Percentiles rank a stretch among this genome's conserved stretches.
Evolutionary conservation across 1,140 invertebrate genomes (phyloP).

Genomic region (Drosophila repletoides): DNA sequence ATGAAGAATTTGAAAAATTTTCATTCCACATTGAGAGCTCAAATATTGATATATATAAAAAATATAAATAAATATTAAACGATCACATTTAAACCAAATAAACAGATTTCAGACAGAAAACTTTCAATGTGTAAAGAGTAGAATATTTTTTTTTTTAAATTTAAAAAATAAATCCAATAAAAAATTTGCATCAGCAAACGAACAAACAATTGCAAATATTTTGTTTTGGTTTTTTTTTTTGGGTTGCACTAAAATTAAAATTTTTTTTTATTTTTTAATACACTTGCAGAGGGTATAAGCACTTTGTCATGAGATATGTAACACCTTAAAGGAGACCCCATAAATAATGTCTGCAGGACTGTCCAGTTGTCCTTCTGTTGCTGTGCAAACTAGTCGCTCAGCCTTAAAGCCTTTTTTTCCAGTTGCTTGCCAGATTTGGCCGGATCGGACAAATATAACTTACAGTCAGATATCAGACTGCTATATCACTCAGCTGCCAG

Average conservation of each 20-base stretch:
- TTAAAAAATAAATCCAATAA: slow-evolving; percentile 20
- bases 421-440: too few relatives aligned
- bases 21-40: slow-evolving; percentile 73
- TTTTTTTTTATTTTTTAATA: slow-evolving; percentile 34
- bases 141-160: slow-evolving; percentile 14
- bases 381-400: too few relatives aligned
- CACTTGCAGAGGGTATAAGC: too few relatives aligned
- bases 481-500: too few relatives aligned
- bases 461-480: too few relatives aligned
- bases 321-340: too few relatives aligned
- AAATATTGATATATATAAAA: slow-evolving; percentile 42
- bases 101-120: slow-evolving; percentile 2
- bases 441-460: too few relatives aligned
- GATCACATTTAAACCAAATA: too few relatives aligned
- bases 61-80: slow-evolving; percentile 11
- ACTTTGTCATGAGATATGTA: too few relatives aligned
- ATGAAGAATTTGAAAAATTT: slow-evolving; percentile 21
- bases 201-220: slow-evolving; percentile 60
- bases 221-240: slow-evolving; percentile 30
- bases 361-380: too few relatives aligned
- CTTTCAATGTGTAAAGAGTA: neutral
- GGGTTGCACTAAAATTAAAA: slow-evolving; percentile 21
- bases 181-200: slow-evolving; percentile 73
- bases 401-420: too few relatives aligned
- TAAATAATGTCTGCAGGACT: too few relatives aligned